Conservation (phyloP, 2,113 vertebrate species). For the Mellivora capensis region DNA sequence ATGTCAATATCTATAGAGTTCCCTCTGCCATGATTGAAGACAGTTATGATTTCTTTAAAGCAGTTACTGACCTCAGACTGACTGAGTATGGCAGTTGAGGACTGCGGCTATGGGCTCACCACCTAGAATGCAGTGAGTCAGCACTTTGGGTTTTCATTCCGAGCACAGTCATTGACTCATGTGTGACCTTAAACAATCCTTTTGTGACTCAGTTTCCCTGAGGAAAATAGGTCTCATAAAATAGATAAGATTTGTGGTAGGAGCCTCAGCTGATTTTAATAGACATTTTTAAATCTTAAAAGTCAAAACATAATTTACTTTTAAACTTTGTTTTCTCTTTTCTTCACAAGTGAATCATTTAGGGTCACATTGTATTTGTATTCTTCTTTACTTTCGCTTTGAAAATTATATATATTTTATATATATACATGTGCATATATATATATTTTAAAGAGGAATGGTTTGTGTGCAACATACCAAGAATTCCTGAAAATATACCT, state of each 20-base stretch:
- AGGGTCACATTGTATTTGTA: background rate
- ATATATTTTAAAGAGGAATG: background rate
- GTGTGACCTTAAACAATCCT: conserved; percentile 37
- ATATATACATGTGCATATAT: background rate
- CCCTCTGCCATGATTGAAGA: conserved; percentile 11
- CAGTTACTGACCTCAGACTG: conserved; percentile 39
- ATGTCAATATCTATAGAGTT: conserved; percentile 8
- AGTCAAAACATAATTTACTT: background rate
- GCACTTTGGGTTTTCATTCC: conserved; percentile 38
- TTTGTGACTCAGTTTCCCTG: conserved; percentile 65
- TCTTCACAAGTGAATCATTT: background rate
- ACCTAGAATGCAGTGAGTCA: conserved; percentile 58
- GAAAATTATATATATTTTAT: background rate
- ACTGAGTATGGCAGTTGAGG: background rate
- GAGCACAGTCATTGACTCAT: conserved; percentile 54
- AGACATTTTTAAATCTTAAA: background rate
- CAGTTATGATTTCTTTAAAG: conserved; percentile 21
- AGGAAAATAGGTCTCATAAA: background rate
- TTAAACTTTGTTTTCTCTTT: background rate
- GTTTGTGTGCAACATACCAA: background rate
- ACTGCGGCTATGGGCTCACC: conserved; percentile 41
- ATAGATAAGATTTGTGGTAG: background rate
- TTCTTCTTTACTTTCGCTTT: background rate
- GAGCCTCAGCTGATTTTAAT: background rate
- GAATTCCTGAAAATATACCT: background rate